These are phyloP conservation scores for Cryptoprocta ferox DNA, from an alignment of 2,797 vertebrate species.

Conservation along the genomic window DNA sequence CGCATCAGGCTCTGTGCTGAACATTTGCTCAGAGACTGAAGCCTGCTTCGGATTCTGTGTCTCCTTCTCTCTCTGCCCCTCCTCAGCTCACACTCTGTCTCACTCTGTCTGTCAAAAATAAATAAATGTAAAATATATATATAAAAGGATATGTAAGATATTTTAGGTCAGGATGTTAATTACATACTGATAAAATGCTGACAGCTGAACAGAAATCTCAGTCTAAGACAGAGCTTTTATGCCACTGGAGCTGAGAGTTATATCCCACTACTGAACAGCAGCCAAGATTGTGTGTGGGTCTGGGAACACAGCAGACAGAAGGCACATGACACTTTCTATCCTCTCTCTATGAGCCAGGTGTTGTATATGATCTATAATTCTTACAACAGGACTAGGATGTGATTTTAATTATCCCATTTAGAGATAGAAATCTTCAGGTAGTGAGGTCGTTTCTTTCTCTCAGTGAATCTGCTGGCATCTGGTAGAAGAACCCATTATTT, in stretches of 20 bases:
- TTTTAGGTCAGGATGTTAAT: not conserved
- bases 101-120: too few relatives aligned
- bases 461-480: not conserved
- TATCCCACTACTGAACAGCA: not conserved
- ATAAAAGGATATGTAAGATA: not conserved
- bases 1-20: too few relatives aligned
- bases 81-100: too few relatives aligned
- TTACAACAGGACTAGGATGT: not conserved
- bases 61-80: too few relatives aligned
- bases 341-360: not conserved
- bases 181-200: not conserved
- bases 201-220: not conserved
- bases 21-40: too few relatives aligned
- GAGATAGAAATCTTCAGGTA: not conserved
- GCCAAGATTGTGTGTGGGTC: not conserved
- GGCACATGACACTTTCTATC: too few relatives aligned
- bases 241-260: not conserved
- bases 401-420: not conserved
- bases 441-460: not conserved
- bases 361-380: not conserved
- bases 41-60: too few relatives aligned
- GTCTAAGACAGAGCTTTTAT: not conserved
- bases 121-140: too few relatives aligned
- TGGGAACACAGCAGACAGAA: accelerated
- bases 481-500: not conserved